Conservation (phyloP, 2,797 vertebrate species). For the Acanthurus leucopareius region DNA sequence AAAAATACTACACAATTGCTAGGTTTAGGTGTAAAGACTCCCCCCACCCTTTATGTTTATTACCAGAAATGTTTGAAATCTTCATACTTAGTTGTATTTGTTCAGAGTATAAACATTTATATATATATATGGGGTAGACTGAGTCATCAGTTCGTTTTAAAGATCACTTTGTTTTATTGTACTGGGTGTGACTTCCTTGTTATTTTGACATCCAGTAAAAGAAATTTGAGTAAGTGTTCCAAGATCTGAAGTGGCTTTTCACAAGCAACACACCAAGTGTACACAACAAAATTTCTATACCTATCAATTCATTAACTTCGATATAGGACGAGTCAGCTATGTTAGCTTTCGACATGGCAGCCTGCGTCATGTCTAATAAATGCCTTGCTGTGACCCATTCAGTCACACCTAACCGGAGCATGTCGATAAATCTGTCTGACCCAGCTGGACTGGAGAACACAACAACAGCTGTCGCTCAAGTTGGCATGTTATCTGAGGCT, state of each 20-base stretch:
- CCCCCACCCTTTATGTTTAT: too few relatives aligned
- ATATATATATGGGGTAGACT: not conserved
- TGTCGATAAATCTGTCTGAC: constrained; percentile 65
- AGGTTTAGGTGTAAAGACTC: too few relatives aligned
- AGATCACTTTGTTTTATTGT: not conserved
- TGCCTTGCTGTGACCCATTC: constrained; percentile 25
- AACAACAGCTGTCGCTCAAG: constrained; percentile 75
- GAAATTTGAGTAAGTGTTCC: not conserved
- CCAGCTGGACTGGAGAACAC: constrained; percentile 62
- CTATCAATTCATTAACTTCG: not conserved
- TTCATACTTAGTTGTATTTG: too few relatives aligned
- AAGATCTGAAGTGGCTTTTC: not conserved
- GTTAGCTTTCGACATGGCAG: constrained; percentile 9
- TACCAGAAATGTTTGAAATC: too few relatives aligned
- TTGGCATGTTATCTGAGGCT: constrained; percentile 48
- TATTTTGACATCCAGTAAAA: not conserved
- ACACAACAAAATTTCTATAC: not conserved
- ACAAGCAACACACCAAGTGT: too few relatives aligned
- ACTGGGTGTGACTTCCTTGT: not conserved
- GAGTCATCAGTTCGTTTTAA: not conserved
- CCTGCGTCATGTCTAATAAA: constrained; percentile 27
- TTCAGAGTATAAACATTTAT: too few relatives aligned
- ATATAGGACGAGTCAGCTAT: not conserved
- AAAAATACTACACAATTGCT: too few relatives aligned
- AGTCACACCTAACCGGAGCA: constrained; percentile 47